Base-by-base conservation (phyloP, 2,797 vertebrate species). In the Muscicapa striata region DNA sequence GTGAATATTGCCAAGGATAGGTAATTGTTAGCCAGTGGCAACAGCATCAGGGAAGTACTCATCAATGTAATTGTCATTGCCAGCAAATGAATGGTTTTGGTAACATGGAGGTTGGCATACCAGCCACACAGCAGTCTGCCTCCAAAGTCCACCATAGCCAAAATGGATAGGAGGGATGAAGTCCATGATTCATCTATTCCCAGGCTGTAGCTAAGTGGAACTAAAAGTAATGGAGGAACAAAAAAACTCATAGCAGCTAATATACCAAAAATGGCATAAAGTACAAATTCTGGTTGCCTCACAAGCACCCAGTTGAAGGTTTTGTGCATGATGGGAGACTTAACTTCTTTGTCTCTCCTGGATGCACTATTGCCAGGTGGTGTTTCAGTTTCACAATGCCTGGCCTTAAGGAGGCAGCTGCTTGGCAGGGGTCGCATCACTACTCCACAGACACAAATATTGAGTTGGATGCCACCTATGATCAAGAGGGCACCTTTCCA, bases 71-170 rank as follows among this genome's bases (percentile, higher is more conserved):
- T 97, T 0, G 98, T 94, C 49, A 84, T 96, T 5, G 90, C 97
- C 89, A 98, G 88, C 94, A 98, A 97, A 82, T 97, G 96, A 83
- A 98, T 95, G 22, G 89, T 98, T 93, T 97, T 89, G 40, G 96
- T 95, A 69, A 98, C 52, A 1, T 92, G 97, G 70, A 98, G 89
- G 74, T 98, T 98, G 87, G 98, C 98, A 73, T 98, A 96, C 98
- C 98, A 98, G 70, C 98, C 98, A 78, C 98, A 98, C 15, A 97
- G 40, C 64, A 98, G 27, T 26, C 98, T 97, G 49, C 98, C 98
- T 49, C 95, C 86, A 4, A 98, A 95, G 66, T 98, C 98, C 63
- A 97, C 57, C 23, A 73, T 84, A 8, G 98, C 97, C 68, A 97
- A 97, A 89, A 98, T 97, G 68, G 98, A 98, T 84, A 98, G 94